phyloP scores from a whole-genome alignment of 1,140 invertebrate genomes.

The Diabrotica undecimpunctata region DNA sequence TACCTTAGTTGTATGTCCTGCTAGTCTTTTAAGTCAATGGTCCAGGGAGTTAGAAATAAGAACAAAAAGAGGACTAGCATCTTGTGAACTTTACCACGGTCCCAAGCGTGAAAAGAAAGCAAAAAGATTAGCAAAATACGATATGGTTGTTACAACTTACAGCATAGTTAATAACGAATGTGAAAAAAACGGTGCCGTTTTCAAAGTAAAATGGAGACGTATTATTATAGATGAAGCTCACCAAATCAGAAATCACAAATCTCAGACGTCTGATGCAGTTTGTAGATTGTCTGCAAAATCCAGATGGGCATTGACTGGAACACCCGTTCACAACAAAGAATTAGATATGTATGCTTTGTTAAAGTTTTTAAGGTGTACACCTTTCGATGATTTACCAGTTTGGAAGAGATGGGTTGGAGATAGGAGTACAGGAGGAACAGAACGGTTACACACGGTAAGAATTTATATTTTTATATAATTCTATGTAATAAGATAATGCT shows the following conservation, averaged over 20 bases:
- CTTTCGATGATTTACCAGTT: constrained; percentile 78
- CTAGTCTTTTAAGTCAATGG: constrained; percentile 83
- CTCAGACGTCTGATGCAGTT: constrained; percentile 66
- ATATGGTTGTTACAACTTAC: constrained; percentile 79
- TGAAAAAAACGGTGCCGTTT: constrained; percentile 52
- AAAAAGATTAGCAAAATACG: constrained; percentile 58
- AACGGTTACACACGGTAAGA: constrained; percentile 62
- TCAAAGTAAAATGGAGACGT: constrained; percentile 73
- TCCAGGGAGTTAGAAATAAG: constrained; percentile 70
- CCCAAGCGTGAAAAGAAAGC: constrained; percentile 63
- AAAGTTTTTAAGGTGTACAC: constrained; percentile 79
- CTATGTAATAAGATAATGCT: too few species aligned
- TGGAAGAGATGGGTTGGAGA: constrained; percentile 75
- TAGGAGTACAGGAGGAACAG: constrained; percentile 66
- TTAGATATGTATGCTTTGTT: constrained; percentile 83
- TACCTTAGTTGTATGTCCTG: constrained; percentile 87
- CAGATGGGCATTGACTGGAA: constrained; percentile 89
- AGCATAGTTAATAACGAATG: constrained; percentile 60
- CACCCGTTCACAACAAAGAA: constrained; percentile 92
- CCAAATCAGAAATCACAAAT: constrained; percentile 82
- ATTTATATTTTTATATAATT: background rate
- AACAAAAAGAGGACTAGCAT: constrained; percentile 58
- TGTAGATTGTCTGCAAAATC: constrained; percentile 59
- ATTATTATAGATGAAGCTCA: constrained; percentile 94
- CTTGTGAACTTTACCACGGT: constrained; percentile 77